These are phyloP conservation scores for Steinernema scapterisci DNA, from an alignment of 2,888 invertebrate genomes.

Conservation along the genomic window DNA sequence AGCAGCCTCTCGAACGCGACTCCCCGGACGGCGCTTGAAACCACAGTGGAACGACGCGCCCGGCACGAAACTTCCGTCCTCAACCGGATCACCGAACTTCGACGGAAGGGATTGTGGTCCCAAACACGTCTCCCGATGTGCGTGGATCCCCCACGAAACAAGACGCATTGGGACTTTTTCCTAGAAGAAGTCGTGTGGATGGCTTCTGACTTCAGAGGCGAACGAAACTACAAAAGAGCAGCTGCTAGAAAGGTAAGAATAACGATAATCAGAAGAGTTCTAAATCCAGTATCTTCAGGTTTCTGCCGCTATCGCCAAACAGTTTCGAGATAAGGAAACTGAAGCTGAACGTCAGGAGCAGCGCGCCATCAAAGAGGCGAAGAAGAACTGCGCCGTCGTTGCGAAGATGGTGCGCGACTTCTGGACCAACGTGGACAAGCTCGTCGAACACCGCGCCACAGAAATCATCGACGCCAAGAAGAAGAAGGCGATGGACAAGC, in stretches of 20 bases:
- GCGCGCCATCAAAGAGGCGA: conserved; percentile 88
- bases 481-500: conserved; percentile 91
- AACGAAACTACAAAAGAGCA: conserved; percentile 91
- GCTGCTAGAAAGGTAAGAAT: conserved; percentile 67
- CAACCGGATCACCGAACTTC: conserved; percentile 85
- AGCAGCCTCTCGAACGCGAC: conserved; percentile 1
- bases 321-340: conserved; percentile 77
- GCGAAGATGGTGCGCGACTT: conserved; percentile 91
- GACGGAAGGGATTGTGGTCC: conserved; percentile 92
- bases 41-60: background rate
- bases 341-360: conserved; percentile 86
- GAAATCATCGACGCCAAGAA: conserved; percentile 90
- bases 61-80: conserved; percentile 86
- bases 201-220: conserved; percentile 94
- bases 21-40: background rate
- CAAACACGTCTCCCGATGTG: conserved; percentile 72
- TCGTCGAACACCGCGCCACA: conserved; percentile 68
- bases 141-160: conserved; percentile 84
- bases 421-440: conserved; percentile 94
- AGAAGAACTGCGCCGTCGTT: conserved; percentile 84
- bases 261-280: background rate
- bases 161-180: conserved; percentile 97
- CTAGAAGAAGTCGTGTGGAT: conserved; percentile 97
- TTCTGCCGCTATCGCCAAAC: conserved; percentile 42
- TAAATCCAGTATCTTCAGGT: no score